Conservation (phyloP, 2,888 invertebrate genomes). For the Euplexia lucipara region DNA sequence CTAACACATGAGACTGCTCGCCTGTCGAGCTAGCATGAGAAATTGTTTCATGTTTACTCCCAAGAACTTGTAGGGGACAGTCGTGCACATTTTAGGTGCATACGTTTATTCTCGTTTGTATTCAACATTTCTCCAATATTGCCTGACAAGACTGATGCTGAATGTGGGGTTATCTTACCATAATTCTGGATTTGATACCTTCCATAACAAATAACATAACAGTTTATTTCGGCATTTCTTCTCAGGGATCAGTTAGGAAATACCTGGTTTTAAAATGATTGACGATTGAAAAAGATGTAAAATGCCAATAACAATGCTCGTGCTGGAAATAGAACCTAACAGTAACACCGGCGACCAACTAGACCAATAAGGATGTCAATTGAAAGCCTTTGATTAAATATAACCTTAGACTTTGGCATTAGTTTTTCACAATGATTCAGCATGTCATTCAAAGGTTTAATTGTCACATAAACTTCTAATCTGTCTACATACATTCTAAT, state of each 20-base stretch:
- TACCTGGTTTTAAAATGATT: no score
- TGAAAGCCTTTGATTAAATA: no score
- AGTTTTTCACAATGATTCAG: neutral
- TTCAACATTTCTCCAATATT: neutral
- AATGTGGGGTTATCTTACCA: neutral
- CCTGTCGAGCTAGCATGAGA: slow-evolving; percentile 26
- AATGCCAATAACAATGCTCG: no score
- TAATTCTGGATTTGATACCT: neutral
- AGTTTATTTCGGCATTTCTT: no score
- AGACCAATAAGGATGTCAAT: no score
- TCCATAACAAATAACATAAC: neutral
- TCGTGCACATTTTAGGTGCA: slow-evolving; percentile 14
- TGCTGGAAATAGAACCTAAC: no score
- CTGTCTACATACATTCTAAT: neutral
- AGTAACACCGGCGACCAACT: no score
- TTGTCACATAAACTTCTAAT: neutral
- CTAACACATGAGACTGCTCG: slow-evolving; percentile 20
- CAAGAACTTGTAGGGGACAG: neutral
- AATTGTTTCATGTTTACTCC: slow-evolving; percentile 12
- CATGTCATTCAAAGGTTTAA: neutral
- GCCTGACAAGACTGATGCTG: neutral
- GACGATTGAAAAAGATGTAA: no score
- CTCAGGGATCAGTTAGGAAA: no score
- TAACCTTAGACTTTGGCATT: neutral
- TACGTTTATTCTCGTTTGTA: neutral